Percentiles rank a stretch among this genome's conserved stretches.
Evolutionary conservation across 2,888 invertebrate species (phyloP).

Genomic region (Saturnia pavonia): DNA sequence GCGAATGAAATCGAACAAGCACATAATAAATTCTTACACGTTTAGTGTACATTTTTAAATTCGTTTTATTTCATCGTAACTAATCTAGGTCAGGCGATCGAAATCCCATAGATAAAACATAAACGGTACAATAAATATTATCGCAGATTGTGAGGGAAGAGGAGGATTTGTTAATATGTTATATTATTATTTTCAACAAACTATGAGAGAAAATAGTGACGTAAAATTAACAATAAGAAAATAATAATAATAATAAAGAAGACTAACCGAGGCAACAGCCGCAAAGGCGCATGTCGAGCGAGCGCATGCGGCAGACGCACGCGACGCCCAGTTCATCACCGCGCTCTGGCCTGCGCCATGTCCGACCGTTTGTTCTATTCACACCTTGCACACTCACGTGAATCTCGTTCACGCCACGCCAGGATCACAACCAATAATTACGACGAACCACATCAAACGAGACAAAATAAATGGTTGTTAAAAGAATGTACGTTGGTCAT

Average conservation of each 20-base stretch:
- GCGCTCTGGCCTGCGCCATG: conserved; percentile 57
- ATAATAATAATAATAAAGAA: conserved; percentile 7
- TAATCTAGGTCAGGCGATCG: background rate
- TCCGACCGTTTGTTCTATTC: conserved; percentile 40
- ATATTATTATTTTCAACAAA: background rate
- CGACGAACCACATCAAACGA: conserved; percentile 1
- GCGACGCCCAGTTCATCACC: conserved; percentile 59
- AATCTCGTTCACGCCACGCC: conserved; percentile 52
- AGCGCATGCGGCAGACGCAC: conserved; percentile 61
- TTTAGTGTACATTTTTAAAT: background rate
- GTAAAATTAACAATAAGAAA: background rate
- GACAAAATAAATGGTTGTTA: conserved; percentile 21
- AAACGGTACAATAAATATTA: background rate
- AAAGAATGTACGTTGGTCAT: conserved; percentile 30
- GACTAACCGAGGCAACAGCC: conserved; percentile 77
- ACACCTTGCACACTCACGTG: conserved; percentile 65
- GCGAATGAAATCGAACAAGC: conserved; percentile 1
- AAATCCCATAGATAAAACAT: background rate
- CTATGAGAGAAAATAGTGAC: background rate
- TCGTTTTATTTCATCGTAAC: background rate
- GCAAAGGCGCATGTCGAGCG: conserved; percentile 76
- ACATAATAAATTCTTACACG: conserved; percentile 11
- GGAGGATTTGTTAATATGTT: background rate
- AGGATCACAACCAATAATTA: conserved; percentile 24
- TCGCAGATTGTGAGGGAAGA: background rate